phyloP scores from a whole-genome alignment of 2,888 invertebrate species.

The Eupithecia insigniata region DNA sequence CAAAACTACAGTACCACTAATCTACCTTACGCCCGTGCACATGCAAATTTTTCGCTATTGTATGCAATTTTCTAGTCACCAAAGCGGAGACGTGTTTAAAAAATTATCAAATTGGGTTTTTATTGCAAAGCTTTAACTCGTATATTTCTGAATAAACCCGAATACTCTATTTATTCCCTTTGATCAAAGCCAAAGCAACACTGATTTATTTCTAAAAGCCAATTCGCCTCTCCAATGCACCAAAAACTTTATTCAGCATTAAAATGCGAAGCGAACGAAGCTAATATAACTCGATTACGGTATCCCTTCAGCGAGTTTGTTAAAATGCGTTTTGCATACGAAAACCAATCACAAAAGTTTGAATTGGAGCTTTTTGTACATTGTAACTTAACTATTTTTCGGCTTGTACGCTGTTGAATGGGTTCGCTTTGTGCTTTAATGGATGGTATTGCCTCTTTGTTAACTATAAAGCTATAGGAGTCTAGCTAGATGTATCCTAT shows the following conservation, averaged over 20 bases:
- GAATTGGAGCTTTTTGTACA: slow-evolving; percentile 6
- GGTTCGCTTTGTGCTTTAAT: background rate
- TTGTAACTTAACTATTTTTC: background rate
- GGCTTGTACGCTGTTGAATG: background rate
- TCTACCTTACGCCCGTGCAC: background rate
- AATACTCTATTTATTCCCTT: background rate
- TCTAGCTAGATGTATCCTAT: background rate
- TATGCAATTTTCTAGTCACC: background rate
- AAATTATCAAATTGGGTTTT: background rate
- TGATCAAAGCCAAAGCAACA: background rate
- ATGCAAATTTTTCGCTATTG: background rate
- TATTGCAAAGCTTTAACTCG: background rate
- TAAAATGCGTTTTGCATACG: slow-evolving; percentile 37
- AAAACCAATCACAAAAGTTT: slow-evolving; percentile 25
- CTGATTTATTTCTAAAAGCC: background rate
- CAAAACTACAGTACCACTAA: background rate
- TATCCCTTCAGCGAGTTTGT: slow-evolving; percentile 19
- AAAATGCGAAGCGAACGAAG: slow-evolving; percentile 21
- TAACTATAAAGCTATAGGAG: background rate
- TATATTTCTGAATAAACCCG: background rate
- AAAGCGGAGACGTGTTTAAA: background rate
- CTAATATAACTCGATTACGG: slow-evolving; percentile 26
- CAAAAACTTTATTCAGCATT: slow-evolving; percentile 18
- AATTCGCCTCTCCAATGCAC: slow-evolving; percentile 2
- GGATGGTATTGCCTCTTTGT: slow-evolving; percentile 6